phyloP scores from a whole-genome alignment of 2,888 invertebrate species.

The Macaria notata region DNA sequence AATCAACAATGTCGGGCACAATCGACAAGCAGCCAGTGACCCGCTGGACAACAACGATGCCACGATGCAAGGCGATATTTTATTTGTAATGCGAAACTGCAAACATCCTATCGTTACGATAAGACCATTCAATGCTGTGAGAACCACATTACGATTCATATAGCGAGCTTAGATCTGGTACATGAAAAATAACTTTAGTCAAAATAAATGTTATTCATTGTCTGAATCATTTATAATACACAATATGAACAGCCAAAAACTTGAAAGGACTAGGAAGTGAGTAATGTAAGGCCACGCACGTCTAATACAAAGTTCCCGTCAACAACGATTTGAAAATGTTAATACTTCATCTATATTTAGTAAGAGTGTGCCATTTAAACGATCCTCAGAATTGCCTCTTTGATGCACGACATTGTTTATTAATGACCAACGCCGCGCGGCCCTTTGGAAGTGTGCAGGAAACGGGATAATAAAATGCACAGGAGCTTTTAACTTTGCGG shows the following conservation, averaged over 20 bases:
- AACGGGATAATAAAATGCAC: constrained; percentile 54
- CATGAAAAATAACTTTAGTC: background rate
- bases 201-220: too few species aligned
- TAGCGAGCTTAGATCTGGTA: background rate
- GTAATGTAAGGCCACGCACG: constrained; percentile 28
- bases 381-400: constrained; percentile 56
- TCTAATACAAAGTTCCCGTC: constrained; percentile 34
- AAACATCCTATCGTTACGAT: constrained; percentile 58
- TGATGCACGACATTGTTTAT: constrained; percentile 66
- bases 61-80: constrained; percentile 51
- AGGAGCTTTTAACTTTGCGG: constrained; percentile 42
- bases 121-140: constrained; percentile 10
- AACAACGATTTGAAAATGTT: constrained; percentile 13
- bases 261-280: constrained; percentile 24
- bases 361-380: constrained; percentile 41
- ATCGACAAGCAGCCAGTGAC: constrained; percentile 55
- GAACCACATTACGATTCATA: background rate
- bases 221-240: too few species aligned
- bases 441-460: constrained; percentile 55
- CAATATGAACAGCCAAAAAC: constrained; percentile 10
- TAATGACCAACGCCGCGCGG: constrained; percentile 50
- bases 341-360: constrained; percentile 28
- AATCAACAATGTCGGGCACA: constrained; percentile 56
- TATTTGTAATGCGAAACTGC: constrained; percentile 72
- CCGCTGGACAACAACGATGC: constrained; percentile 43